phyloP scores from a whole-genome alignment of 1,140 invertebrate genomes.

The Macrostomum lignano region DNA sequence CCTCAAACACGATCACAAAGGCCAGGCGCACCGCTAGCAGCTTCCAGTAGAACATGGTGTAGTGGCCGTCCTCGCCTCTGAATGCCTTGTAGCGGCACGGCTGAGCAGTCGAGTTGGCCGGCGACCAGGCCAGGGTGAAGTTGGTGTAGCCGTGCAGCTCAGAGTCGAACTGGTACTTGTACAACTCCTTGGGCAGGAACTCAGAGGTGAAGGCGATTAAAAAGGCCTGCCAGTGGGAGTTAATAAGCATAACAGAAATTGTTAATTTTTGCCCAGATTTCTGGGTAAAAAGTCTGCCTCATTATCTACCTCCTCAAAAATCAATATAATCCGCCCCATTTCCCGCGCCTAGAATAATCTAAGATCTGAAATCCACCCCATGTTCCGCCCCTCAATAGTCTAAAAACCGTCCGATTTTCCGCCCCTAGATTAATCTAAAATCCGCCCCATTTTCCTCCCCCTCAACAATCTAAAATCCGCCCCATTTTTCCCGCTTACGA shows the following conservation, averaged over 20 bases:
- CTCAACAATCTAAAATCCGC: too few species aligned
- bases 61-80: conserved; percentile 37
- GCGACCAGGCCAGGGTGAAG: conserved; percentile 39
- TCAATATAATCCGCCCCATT: neutral
- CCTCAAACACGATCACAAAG: conserved; percentile 68
- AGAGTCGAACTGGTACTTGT: conserved; percentile 36
- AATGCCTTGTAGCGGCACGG: conserved; percentile 38
- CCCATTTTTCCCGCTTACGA: too few species aligned
- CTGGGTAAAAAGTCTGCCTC: neutral
- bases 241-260: neutral
- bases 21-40: conserved; percentile 53
- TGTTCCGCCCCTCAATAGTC: neutral
- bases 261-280: neutral
- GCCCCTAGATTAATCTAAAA: too few species aligned
- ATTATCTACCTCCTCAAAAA: neutral
- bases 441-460: too few species aligned
- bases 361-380: neutral
- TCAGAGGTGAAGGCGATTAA: conserved; percentile 96
- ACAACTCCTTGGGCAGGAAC: conserved; percentile 68
- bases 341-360: neutral
- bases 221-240: conserved; percentile 41
- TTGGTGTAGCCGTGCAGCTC: conserved; percentile 42
- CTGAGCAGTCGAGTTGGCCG: conserved; percentile 31
- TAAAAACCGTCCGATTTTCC: too few species aligned
- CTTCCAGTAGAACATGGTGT: conserved; percentile 54